phyloP scores from a whole-genome alignment of 2,888 invertebrate species.

The Pachliopta kotzebuea region DNA sequence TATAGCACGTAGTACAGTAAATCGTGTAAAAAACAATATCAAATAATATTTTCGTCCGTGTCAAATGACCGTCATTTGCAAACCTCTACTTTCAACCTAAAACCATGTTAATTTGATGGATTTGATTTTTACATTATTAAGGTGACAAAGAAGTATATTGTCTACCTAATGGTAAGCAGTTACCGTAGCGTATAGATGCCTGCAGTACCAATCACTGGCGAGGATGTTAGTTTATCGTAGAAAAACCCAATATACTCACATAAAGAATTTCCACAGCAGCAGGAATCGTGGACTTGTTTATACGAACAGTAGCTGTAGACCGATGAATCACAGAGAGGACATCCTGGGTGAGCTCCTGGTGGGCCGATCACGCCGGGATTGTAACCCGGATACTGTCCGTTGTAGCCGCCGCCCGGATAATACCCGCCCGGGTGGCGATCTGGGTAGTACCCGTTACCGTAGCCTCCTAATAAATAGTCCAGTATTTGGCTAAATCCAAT shows the following conservation, averaged over 20 bases:
- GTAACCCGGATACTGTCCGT: conserved; percentile 40
- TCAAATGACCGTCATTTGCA: too few relatives aligned
- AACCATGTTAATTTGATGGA: too few relatives aligned
- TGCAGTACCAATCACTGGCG: too few relatives aligned
- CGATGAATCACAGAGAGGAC: conserved; percentile 88
- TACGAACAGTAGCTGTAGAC: conserved; percentile 88
- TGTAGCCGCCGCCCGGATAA: conserved; percentile 38
- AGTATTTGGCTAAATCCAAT: conserved; percentile 72
- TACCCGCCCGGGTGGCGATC: conserved; percentile 37
- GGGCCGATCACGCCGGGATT: conserved; percentile 54
- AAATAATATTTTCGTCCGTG: too few relatives aligned
- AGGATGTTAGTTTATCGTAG: too few relatives aligned
- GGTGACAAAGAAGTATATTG: too few relatives aligned
- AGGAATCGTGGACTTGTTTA: conserved; percentile 87
- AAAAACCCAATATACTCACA: conserved; percentile 53
- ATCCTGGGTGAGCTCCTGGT: conserved; percentile 76
- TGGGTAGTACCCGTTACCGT: conserved; percentile 43
- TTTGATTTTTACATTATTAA: too few relatives aligned
- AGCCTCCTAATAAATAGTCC: conserved; percentile 72
- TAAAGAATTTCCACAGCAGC: conserved; percentile 83
- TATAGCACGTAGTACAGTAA: too few relatives aligned
- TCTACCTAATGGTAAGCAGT: too few relatives aligned
- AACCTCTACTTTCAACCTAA: too few relatives aligned
- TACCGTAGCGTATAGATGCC: too few relatives aligned
- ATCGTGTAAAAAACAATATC: too few relatives aligned